These are phyloP conservation scores for Plebejus argus DNA, from an alignment of 2,888 invertebrate genomes.

Conservation along the genomic window DNA sequence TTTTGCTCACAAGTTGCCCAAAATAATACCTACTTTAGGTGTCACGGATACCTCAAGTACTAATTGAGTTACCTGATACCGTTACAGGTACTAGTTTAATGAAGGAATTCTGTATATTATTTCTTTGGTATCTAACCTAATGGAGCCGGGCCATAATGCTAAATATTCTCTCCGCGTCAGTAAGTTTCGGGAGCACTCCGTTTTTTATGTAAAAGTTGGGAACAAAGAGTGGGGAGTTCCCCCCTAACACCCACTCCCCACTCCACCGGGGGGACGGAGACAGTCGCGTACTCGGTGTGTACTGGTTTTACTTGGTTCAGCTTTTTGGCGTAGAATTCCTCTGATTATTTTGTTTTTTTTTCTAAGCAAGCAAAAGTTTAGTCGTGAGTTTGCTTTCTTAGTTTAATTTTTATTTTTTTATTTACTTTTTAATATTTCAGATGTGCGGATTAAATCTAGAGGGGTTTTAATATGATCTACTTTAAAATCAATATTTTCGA, in stretches of 20 bases:
- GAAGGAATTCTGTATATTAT: background rate
- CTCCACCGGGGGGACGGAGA: background rate
- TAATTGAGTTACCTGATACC: no score
- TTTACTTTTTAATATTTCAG: no score
- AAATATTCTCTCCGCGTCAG: conserved; percentile 25
- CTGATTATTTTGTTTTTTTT: background rate
- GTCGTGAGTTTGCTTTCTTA: no score
- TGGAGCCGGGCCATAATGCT: conserved; percentile 12
- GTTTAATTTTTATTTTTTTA: no score
- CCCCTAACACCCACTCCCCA: background rate
- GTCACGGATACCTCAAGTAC: no score
- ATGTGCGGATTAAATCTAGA: no score
- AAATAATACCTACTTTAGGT: background rate
- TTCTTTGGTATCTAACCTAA: background rate
- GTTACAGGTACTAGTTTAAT: no score
- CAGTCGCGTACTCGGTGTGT: background rate
- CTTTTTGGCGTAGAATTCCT: background rate
- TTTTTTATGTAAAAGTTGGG: conserved; percentile 26
- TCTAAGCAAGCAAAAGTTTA: background rate
- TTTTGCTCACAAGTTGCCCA: background rate
- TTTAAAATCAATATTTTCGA: no score
- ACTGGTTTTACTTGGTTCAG: background rate
- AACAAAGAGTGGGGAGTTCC: conserved; percentile 23
- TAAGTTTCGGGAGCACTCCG: conserved; percentile 29
- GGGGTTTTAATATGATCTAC: no score